A percentile compares a stretch with the other conserved stretches of the same genome.
These are phyloP conservation scores for Leptodactylus fuscus DNA, from an alignment of 2,113 vertebrate genomes.

Conservation along the genomic window DNA sequence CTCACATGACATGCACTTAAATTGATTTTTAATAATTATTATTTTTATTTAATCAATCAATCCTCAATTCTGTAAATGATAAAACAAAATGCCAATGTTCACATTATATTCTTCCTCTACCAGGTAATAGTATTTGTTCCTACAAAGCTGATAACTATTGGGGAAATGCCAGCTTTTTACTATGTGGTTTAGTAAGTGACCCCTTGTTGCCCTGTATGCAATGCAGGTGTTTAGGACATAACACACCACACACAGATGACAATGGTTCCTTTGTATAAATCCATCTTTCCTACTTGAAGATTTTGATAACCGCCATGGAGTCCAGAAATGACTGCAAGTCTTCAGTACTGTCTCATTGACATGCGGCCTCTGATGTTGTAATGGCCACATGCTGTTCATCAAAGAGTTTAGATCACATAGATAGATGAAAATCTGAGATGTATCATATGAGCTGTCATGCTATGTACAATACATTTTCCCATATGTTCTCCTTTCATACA, in stretches of 20 bases:
- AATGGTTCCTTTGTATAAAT: not conserved
- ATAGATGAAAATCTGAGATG: slow-evolving; percentile 46
- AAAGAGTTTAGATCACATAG: slow-evolving; percentile 45
- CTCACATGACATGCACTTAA: too few species aligned
- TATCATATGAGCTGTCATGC: slow-evolving; percentile 36
- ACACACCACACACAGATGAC: not conserved
- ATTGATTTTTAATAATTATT: too few species aligned
- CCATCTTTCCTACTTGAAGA: not conserved
- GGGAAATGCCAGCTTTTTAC: not conserved
- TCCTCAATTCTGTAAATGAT: too few species aligned
- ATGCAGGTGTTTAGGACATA: not conserved
- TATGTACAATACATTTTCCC: slow-evolving; percentile 28
- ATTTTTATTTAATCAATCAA: too few species aligned
- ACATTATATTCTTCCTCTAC: too few species aligned
- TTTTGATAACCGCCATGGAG: not conserved
- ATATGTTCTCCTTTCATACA: slow-evolving; percentile 65
- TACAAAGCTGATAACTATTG: too few species aligned
- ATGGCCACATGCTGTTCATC: slow-evolving; percentile 53
- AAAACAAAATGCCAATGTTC: too few species aligned
- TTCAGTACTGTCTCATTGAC: slow-evolving; percentile 30
- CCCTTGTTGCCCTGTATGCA: not conserved
- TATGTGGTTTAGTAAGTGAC: not conserved
- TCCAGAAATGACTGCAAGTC: slow-evolving; percentile 11
- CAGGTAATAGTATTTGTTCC: too few species aligned
- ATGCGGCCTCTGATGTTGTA: slow-evolving; percentile 36